These are phyloP conservation scores for Lochmaea crataegi DNA, from an alignment of 2,888 invertebrate species.

Conservation along the genomic window DNA sequence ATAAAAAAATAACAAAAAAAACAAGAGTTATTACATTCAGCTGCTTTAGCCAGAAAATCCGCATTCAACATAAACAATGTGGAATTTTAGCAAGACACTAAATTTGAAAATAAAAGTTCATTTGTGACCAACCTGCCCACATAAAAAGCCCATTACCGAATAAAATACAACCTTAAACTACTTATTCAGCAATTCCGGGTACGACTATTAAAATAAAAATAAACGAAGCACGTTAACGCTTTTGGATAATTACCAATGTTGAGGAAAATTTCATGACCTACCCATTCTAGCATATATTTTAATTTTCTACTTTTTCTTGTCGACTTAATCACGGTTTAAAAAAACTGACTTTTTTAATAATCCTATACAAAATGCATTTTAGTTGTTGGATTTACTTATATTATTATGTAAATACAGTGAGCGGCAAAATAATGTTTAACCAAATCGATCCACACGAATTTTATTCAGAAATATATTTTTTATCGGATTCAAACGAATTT, in stretches of 20 bases:
- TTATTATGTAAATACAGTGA: too few relatives aligned
- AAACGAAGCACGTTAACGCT: conserved; percentile 22
- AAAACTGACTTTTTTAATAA: not conserved
- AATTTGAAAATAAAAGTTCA: conserved; percentile 9
- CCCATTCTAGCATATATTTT: not conserved
- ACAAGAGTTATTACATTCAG: not conserved
- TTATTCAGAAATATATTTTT: too few relatives aligned
- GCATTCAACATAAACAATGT: not conserved
- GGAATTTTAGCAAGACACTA: conserved; percentile 11
- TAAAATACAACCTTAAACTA: conserved; percentile 7
- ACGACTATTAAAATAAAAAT: conserved; percentile 10
- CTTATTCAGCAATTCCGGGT: conserved; percentile 4
- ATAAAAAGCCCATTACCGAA: conserved; percentile 14
- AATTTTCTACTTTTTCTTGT: not conserved
- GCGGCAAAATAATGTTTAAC: too few relatives aligned
- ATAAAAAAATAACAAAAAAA: not conserved
- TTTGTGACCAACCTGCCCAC: not conserved
- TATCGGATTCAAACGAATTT: too few relatives aligned
- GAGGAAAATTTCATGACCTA: too few relatives aligned
- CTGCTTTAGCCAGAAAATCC: not conserved
- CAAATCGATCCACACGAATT: too few relatives aligned
- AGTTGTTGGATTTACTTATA: too few relatives aligned
- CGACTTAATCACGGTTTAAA: not conserved
- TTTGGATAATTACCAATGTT: conserved; percentile 2
- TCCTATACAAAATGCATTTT: too few relatives aligned